Base-by-base conservation (phyloP, 2,797 vertebrate species). In the Peromyscus aztecus region DNA sequence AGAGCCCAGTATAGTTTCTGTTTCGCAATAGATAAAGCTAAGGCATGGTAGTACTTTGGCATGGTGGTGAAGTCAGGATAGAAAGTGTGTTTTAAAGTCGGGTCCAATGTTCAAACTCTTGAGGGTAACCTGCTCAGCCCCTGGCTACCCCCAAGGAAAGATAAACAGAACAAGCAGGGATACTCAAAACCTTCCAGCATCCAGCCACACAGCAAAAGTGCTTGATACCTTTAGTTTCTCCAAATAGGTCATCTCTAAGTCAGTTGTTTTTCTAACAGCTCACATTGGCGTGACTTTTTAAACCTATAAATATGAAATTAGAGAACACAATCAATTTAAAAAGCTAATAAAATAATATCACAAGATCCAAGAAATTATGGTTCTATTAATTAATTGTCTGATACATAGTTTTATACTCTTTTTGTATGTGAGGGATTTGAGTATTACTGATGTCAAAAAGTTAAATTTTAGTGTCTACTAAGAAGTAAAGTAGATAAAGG, bases 341-440 rank as follows among this genome's bases (percentile, higher is more conserved):
- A 95, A 75, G 40, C 14, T 46, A 46, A 63, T 46, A 78, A 95
- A 88, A 55, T 93, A 17, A 49, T 55, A 67, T 91, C 67, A 92
- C 69, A 94, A 92, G 65, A 95, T 52, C 17, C 10, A n/a, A 96
- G 93, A 94, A 13, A 37, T 3, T 52, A 14, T n/a, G 5, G 55
- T 71, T 95, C 11, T 84, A 52, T 92, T 84, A 87, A 80, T 52
- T 61, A 73, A 94, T 63, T 90, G 5, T 23, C 34, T 81, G 19
- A 31, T 31, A 92, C 59, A 34, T 49, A 84, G 2, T 29, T 90
- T 49, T 73, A 23, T 23, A 57, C 23, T 27, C 6, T 40, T 29
- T 59, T 81, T 5, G 10, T 46, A 37, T 21, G 23, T 49, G 7
- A 83, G 8, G 6, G 27, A 57, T 21, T 77, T 57, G 55, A 43